phyloP scores from a whole-genome alignment of 2,113 vertebrate species.

The Pollimyrus isidori region DNA sequence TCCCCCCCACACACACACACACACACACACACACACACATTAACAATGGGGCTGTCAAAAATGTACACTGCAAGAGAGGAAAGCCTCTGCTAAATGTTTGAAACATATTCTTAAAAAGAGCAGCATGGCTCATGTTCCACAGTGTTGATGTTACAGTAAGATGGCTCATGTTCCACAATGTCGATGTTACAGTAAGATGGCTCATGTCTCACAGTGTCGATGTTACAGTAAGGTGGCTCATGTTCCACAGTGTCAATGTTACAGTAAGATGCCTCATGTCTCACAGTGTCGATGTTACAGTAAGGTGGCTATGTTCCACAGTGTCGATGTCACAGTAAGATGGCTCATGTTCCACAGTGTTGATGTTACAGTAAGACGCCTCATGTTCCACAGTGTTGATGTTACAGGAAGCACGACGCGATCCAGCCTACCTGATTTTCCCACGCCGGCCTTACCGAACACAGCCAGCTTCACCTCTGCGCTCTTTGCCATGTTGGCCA shows the following conservation, averaged over 20 bases:
- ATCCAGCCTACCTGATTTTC: conserved; percentile 83
- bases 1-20: no score
- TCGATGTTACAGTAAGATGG: no score
- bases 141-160: not conserved
- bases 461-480: conserved; percentile 89
- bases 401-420: not conserved
- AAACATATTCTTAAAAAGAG: not conserved
- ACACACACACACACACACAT: not conserved
- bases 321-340: no score
- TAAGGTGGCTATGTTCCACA: no score
- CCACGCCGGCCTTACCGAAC: conserved; percentile 89
- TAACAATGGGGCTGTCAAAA: not conserved
- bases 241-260: not conserved
- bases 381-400: not conserved
- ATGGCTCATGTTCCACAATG: no score
- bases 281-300: not conserved
- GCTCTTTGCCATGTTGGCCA: conserved; percentile 80
- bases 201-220: no score
- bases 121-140: not conserved
- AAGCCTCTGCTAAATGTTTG: not conserved
- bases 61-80: no score
- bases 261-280: no score
- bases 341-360: not conserved
- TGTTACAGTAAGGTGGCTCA: no score
- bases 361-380: no score